Conservation (phyloP, 64 coral and sea anemone genomes). For the Pocillopora verrucosa region DNA sequence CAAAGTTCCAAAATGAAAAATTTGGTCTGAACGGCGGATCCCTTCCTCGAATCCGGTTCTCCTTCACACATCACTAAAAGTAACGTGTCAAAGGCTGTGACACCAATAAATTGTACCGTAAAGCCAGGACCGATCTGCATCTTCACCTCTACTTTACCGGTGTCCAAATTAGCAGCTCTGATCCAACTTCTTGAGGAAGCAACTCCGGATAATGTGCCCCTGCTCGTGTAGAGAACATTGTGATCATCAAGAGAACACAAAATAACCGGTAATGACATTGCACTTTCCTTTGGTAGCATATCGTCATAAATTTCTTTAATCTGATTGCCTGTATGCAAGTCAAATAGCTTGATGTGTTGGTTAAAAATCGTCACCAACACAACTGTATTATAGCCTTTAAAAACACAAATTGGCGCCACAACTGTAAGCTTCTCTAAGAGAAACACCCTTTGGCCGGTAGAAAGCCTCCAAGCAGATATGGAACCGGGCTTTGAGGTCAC, state of each 20-base stretch:
- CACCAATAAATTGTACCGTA: slow-evolving; percentile 43
- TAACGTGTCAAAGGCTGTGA: slow-evolving; percentile 26
- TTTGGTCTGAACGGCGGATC: slow-evolving; percentile 22
- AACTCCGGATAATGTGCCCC: background rate
- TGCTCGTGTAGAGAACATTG: slow-evolving; percentile 8
- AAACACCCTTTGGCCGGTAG: slow-evolving; percentile 75
- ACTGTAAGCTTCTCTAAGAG: slow-evolving; percentile 15
- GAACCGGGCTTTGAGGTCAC: slow-evolving; percentile 45
- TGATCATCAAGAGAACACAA: background rate
- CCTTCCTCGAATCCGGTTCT: slow-evolving; percentile 21
- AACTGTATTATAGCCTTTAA: background rate
- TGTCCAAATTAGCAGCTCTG: slow-evolving; percentile 12
- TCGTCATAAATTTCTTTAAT: slow-evolving; percentile 41
- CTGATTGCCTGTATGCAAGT: slow-evolving; percentile 52
- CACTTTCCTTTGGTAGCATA: background rate
- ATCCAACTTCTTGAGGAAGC: background rate
- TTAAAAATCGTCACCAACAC: slow-evolving; percentile 42
- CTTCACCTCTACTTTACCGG: background rate
- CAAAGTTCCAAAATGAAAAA: slow-evolving; percentile 60
- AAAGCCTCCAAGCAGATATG: slow-evolving; percentile 72
- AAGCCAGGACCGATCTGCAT: background rate
- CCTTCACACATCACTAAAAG: slow-evolving; percentile 42
- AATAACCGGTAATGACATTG: slow-evolving; percentile 1
- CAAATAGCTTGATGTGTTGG: slow-evolving; percentile 36
- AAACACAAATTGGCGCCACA: slow-evolving; percentile 32